Evolutionary conservation across 2,113 vertebrate genomes (phyloP).

Genomic region (Cromileptes altivelis): DNA sequence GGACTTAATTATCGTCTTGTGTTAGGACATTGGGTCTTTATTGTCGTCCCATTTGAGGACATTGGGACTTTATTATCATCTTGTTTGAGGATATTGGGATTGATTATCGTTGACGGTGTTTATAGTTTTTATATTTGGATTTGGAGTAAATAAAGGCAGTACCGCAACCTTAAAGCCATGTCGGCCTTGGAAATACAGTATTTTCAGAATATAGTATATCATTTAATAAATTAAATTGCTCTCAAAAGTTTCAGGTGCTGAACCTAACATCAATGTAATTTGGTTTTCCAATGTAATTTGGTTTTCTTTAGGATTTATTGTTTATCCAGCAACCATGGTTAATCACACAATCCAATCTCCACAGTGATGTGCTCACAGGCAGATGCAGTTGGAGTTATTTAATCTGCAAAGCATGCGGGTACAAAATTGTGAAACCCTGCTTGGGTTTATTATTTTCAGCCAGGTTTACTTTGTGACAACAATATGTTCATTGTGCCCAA

Average conservation of each 20-base stretch:
- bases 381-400: background rate
- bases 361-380: background rate
- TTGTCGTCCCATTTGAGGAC: too few species aligned
- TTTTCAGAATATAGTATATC: background rate
- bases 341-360: slow-evolving; percentile 5
- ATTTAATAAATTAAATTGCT: background rate
- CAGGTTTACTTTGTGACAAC: background rate
- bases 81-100: too few species aligned
- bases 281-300: background rate
- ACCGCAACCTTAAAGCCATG: background rate
- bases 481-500: slow-evolving; percentile 1
- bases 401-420: background rate
- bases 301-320: slow-evolving; percentile 11
- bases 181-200: background rate
- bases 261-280: background rate
- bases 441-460: background rate
- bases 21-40: too few species aligned
- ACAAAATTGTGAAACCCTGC: background rate
- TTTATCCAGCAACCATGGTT: slow-evolving; percentile 18
- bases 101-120: too few species aligned
- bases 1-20: too few species aligned
- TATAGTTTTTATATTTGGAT: background rate
- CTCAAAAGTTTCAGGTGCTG: background rate
- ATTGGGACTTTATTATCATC: too few species aligned
- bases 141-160: background rate